A percentile compares a stretch with the other conserved stretches of the same genome.
phyloP scores from a whole-genome alignment of 1,140 invertebrate genomes.

The Lordiphosa collinella region DNA sequence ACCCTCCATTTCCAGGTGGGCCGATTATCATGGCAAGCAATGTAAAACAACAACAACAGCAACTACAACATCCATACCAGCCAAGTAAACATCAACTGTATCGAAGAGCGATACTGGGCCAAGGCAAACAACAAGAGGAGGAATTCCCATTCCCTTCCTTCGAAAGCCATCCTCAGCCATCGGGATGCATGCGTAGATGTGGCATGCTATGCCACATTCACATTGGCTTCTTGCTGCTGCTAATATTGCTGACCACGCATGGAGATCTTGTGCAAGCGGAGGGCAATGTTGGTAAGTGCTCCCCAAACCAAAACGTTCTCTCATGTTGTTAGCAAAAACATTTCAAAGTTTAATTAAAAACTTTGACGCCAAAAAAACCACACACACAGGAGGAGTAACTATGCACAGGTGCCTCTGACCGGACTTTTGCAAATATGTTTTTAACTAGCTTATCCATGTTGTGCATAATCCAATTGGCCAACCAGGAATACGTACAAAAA shows the following conservation, averaged over 20 bases:
- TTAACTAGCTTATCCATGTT: constrained; percentile 56
- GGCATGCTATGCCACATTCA: constrained; percentile 50
- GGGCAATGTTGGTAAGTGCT: constrained; percentile 73
- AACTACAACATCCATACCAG: constrained; percentile 42
- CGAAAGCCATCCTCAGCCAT: constrained; percentile 7
- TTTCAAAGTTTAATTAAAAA: constrained; percentile 72
- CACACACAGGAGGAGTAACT: too few species aligned
- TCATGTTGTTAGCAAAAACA: constrained; percentile 39
- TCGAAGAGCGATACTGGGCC: constrained; percentile 15
- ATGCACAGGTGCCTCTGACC: too few species aligned
- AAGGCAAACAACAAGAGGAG: constrained; percentile 4
- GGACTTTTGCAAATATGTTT: constrained; percentile 52
- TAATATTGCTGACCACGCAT: constrained; percentile 55
- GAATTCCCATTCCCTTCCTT: constrained; percentile 29
- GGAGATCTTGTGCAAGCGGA: constrained; percentile 65
- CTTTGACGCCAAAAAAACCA: constrained; percentile 39
- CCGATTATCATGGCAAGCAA: constrained; percentile 79
- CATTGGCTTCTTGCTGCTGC: constrained; percentile 46
- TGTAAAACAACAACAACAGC: constrained; percentile 66
- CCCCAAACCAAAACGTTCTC: constrained; percentile 2
- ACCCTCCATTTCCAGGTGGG: constrained; percentile 54
- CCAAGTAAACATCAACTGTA: constrained; percentile 42
- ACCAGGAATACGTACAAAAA: constrained; percentile 14
- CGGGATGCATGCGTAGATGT: constrained; percentile 4
- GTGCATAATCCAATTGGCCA: constrained; percentile 48